Conservation (phyloP, 1,140 invertebrate species). For the Aphelenchoides avenae region DNA sequence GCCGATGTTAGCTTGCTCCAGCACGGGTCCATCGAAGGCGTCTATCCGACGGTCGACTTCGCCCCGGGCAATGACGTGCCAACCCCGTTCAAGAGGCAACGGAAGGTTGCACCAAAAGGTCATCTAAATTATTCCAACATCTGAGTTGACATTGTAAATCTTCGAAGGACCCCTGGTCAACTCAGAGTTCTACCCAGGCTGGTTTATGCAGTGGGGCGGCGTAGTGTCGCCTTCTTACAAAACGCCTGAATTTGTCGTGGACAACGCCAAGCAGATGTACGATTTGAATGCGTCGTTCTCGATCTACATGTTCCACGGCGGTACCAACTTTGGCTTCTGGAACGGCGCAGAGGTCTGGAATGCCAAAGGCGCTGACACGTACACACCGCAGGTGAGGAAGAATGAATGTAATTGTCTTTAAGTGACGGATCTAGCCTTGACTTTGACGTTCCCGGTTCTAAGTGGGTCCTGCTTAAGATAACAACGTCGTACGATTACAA, state of each 20-base stretch:
- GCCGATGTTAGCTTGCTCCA: constrained; percentile 9
- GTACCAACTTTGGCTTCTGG: constrained; percentile 71
- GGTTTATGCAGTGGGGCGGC: constrained; percentile 79
- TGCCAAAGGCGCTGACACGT: too few species aligned
- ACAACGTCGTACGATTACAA: constrained; percentile 82
- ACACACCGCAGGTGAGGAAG: too few species aligned
- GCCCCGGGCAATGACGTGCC: constrained; percentile 21
- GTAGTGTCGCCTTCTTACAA: too few species aligned
- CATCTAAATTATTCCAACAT: too few species aligned
- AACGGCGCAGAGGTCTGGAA: constrained; percentile 69
- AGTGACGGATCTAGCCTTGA: too few species aligned
- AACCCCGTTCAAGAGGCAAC: constrained; percentile 21
- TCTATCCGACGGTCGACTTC: constrained; percentile 44
- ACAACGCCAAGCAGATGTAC: constrained; percentile 63
- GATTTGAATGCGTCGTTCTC: constrained; percentile 64
- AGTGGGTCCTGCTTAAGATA: constrained; percentile 60
- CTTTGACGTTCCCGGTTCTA: too few species aligned
- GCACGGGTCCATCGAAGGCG: constrained; percentile 34
- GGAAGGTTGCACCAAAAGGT: constrained; percentile 27
- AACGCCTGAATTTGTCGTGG: too few species aligned
- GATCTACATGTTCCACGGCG: constrained; percentile 72
- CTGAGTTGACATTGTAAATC: background rate
- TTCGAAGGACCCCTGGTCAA: constrained; percentile 26
- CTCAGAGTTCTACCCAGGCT: constrained; percentile 77
- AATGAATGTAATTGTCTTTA: too few species aligned